phyloP scores from a whole-genome alignment of 2,113 vertebrate genomes.

The Cryptomyrus ogoouensis region DNA sequence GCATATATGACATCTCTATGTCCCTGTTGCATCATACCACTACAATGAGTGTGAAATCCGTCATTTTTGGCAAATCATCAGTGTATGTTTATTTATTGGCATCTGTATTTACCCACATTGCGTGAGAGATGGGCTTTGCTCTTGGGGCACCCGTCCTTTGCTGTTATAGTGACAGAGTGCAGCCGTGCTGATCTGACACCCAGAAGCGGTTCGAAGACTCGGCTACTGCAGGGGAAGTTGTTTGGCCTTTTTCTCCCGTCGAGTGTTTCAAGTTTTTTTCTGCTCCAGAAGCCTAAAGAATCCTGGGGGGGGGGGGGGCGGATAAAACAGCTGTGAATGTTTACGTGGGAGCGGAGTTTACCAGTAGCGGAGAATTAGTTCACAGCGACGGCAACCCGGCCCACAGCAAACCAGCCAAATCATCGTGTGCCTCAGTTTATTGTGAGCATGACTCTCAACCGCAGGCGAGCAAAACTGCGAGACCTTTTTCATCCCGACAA shows the following conservation, averaged over 20 bases:
- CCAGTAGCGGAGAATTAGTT: background rate
- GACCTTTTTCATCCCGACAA: background rate
- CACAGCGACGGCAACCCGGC: background rate
- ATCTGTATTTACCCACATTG: background rate
- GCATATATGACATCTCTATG: background rate
- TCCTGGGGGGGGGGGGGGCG: background rate
- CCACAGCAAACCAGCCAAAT: slow-evolving; percentile 3
- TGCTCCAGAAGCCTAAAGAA: background rate
- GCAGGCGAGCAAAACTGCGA: background rate
- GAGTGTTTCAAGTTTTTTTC: background rate
- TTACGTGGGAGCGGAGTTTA: background rate
- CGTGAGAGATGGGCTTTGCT: background rate
- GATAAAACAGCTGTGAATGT: background rate
- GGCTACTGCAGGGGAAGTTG: background rate
- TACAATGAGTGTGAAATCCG: background rate
- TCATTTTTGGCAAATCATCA: background rate
- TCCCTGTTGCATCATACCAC: background rate
- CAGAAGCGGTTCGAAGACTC: background rate
- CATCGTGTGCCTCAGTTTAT: background rate
- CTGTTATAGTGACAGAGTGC: background rate
- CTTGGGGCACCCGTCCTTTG: background rate
- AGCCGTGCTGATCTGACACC: background rate
- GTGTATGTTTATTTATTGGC: background rate
- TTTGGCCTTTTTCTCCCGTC: background rate
- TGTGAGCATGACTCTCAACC: background rate